Evolutionary conservation across 1,140 invertebrate species (phyloP).

Genomic region (Tetranychus urticae): DNA sequence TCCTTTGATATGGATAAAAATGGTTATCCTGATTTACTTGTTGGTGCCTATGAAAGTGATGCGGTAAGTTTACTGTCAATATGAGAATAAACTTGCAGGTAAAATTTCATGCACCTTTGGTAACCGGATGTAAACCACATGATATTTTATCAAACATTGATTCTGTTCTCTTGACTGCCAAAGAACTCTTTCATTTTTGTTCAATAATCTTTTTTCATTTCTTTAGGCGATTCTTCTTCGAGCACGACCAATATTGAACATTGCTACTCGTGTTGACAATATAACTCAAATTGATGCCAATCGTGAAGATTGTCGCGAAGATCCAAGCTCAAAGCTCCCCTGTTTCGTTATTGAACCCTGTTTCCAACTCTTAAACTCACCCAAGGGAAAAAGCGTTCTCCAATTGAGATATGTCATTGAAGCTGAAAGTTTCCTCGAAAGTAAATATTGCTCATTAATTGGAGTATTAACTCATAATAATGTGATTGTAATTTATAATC

Average conservation of each 20-base stretch:
- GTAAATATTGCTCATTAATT: conserved; percentile 16
- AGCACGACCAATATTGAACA: conserved; percentile 61
- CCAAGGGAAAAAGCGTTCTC: conserved; percentile 17
- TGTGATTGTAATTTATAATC: background rate
- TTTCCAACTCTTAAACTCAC: conserved; percentile 34
- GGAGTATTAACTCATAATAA: too few relatives aligned
- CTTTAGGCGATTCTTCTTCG: conserved; percentile 17
- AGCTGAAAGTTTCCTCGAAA: conserved; percentile 44
- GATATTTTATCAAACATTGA: too few relatives aligned
- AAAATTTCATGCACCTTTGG: too few relatives aligned
- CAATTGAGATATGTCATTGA: conserved; percentile 37
- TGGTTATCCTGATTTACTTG: conserved; percentile 67
- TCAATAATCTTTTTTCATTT: too few relatives aligned
- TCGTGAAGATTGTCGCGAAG: conserved; percentile 36
- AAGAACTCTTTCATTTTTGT: too few relatives aligned
- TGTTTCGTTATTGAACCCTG: conserved; percentile 73
- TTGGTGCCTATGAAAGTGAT: conserved; percentile 63
- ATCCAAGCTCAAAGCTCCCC: conserved; percentile 38
- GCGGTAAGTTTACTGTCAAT: conserved; percentile 14
- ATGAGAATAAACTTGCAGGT: too few relatives aligned
- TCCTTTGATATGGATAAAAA: conserved; percentile 71
- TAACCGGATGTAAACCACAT: too few relatives aligned
- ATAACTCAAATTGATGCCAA: conserved; percentile 56
- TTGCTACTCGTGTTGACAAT: conserved; percentile 25
- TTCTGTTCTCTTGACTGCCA: too few relatives aligned